phyloP scores from a whole-genome alignment of 2,113 vertebrate genomes.

The Sarotherodon lohbergeri region DNA sequence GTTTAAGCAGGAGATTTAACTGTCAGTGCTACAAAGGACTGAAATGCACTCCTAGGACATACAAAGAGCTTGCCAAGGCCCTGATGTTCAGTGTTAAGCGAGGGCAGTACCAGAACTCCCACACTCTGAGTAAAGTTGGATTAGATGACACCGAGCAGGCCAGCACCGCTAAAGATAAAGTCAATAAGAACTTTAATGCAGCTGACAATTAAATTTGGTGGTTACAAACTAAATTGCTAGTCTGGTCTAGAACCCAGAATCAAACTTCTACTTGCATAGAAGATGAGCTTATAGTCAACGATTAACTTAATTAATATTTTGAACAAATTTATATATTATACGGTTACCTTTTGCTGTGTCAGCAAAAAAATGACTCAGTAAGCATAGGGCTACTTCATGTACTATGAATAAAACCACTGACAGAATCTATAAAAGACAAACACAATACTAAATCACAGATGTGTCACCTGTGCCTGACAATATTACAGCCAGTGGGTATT shows the following conservation, averaged over 20 bases:
- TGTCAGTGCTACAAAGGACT: slow-evolving; percentile 76
- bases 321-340: not conserved
- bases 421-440: not conserved
- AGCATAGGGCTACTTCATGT: not conserved
- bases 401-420: not conserved
- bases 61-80: slow-evolving; percentile 12
- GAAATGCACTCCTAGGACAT: slow-evolving; percentile 48
- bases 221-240: not conserved
- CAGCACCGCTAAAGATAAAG: not conserved
- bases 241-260: not conserved
- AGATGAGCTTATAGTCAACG: not conserved
- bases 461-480: not conserved
- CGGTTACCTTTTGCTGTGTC: not conserved
- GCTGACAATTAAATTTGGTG: not conserved
- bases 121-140: not conserved
- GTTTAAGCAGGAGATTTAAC: slow-evolving; percentile 66
- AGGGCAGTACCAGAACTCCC: not conserved
- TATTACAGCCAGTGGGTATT: not conserved
- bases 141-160: not conserved
- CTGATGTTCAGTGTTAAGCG: slow-evolving; percentile 9
- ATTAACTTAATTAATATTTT: not conserved
- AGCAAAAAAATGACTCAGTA: not conserved
- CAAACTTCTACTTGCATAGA: not conserved
- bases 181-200: not conserved
- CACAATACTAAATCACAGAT: not conserved